phyloP scores from a whole-genome alignment of 2,797 vertebrate species.

The Sphaeramia orbicularis region DNA sequence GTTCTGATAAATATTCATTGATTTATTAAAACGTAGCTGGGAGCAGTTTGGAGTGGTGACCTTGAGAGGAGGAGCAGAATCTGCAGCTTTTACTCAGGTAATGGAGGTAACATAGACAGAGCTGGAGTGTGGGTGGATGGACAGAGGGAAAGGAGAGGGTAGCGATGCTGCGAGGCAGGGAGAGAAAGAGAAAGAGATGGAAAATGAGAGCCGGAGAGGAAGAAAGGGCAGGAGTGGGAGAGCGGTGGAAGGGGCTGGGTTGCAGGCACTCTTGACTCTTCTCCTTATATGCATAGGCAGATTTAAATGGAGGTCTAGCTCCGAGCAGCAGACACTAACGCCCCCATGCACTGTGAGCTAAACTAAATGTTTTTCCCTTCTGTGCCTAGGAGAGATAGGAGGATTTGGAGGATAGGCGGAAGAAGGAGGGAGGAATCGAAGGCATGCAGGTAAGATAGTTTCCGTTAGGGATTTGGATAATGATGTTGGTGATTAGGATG shows the following conservation, averaged over 20 bases:
- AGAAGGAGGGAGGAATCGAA: slow-evolving; percentile 39
- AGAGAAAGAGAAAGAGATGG: slow-evolving; percentile 14
- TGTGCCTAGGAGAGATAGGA: slow-evolving; percentile 35
- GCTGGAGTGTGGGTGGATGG: slow-evolving; percentile 63
- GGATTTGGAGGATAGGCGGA: slow-evolving; percentile 53
- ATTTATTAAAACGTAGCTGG: slow-evolving; percentile 84
- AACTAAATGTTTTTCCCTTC: slow-evolving; percentile 63
- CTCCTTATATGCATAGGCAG: slow-evolving; percentile 55
- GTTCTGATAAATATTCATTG: slow-evolving; percentile 86
- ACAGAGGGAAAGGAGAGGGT: slow-evolving; percentile 51
- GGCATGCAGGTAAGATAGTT: slow-evolving; percentile 61
- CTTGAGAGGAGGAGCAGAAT: slow-evolving; percentile 68
- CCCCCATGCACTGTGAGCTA: slow-evolving; percentile 59
- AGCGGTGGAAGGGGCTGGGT: slow-evolving; percentile 28
- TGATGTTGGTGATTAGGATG: slow-evolving; percentile 80
- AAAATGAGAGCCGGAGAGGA: slow-evolving; percentile 20
- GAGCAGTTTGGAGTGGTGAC: slow-evolving; percentile 81
- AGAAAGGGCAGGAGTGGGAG: slow-evolving; percentile 26
- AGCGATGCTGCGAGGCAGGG: slow-evolving; percentile 38
- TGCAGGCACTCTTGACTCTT: slow-evolving; percentile 55
- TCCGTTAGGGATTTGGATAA: slow-evolving; percentile 73
- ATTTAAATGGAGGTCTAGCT: slow-evolving; percentile 75
- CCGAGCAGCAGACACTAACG: slow-evolving; percentile 48
- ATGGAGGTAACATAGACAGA: slow-evolving; percentile 59
- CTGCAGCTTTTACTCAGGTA: slow-evolving; percentile 71